phyloP scores from a whole-genome alignment of 2,888 invertebrate genomes.

The Octonoba sinensis region DNA sequence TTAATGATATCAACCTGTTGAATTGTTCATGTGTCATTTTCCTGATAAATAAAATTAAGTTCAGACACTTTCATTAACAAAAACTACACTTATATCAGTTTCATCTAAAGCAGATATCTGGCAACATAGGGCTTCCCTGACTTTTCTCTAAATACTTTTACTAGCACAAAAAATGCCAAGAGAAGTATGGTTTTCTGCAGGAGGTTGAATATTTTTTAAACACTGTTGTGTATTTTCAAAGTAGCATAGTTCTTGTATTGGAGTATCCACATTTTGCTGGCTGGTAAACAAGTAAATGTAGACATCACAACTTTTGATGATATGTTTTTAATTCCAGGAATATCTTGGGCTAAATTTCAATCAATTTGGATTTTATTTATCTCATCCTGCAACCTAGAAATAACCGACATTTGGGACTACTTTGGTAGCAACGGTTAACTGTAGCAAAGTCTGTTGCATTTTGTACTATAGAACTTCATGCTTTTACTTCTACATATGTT shows the following conservation, averaged over 20 bases:
- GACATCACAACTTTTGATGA: background rate
- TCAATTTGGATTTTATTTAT: background rate
- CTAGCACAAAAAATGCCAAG: background rate
- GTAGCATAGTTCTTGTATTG: background rate
- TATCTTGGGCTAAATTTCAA: background rate
- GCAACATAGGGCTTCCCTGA: background rate
- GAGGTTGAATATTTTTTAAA: background rate
- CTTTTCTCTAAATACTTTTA: background rate
- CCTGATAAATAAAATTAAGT: background rate
- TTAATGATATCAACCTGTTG: background rate
- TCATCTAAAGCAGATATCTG: background rate
- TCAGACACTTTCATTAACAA: no score
- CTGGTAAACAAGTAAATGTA: background rate
- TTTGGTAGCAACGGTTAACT: no score
- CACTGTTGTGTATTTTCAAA: background rate
- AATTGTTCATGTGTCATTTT: background rate
- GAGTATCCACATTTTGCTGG: background rate
- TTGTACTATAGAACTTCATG: background rate
- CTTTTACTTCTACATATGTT: background rate
- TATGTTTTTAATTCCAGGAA: background rate
- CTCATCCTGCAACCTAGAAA: background rate
- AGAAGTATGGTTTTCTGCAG: background rate
- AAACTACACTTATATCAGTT: no score
- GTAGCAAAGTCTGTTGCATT: background rate
- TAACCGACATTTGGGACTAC: background rate